Evolutionary conservation across 2,797 vertebrate genomes (phyloP), one percentile per base, ranked within the genome.

Genomic region (Eleutherodactylus coqui): DNA sequence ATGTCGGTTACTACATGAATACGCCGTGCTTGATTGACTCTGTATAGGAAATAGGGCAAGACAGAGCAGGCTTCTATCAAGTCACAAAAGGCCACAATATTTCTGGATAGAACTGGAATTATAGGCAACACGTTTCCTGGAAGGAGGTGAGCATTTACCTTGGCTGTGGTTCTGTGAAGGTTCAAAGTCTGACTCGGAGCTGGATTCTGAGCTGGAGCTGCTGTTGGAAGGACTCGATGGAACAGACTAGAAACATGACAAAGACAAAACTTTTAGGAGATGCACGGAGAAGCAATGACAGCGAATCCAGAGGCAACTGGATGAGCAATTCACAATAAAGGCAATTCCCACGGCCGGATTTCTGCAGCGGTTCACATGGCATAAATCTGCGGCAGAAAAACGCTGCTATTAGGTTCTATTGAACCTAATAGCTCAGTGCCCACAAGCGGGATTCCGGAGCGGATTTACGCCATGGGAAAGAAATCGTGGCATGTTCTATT

Each of bases 181-280:
- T 89, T 98, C 97, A 24, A 99, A 99, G 91, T 99, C 98, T 0
- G 98, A 99, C 88, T 99, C 98, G 0, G 98, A 99, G 91, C 97
- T 98, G 91, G 97, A 98, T 90, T 98, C 97, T 0, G 97, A 98
- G 89, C 96, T 98, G 88, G 97, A 98, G 90, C 96, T 98, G 91
- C 97, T 97, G 91, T 96, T 97, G 86, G 97, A 97, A 8, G 95
- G 95, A 92, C 97, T 99, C 62, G 98, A 97, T 70, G 95, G 94
- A 77, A 96, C 96, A 0, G 98, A 99, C 92, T 97, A 96, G 94
- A 43, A 43, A 89, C 90, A 90, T 88, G 79, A 79, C 53, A 79
- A 84, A 85, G 43, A 58, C 14, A 32, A n/a, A 75, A 55, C 0
- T 21, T 21, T 27, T 70, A 55, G 51, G 13, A 43, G 49, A 27